Base-by-base conservation (phyloP, 2,113 vertebrate species). In the Taxidea taxus region DNA sequence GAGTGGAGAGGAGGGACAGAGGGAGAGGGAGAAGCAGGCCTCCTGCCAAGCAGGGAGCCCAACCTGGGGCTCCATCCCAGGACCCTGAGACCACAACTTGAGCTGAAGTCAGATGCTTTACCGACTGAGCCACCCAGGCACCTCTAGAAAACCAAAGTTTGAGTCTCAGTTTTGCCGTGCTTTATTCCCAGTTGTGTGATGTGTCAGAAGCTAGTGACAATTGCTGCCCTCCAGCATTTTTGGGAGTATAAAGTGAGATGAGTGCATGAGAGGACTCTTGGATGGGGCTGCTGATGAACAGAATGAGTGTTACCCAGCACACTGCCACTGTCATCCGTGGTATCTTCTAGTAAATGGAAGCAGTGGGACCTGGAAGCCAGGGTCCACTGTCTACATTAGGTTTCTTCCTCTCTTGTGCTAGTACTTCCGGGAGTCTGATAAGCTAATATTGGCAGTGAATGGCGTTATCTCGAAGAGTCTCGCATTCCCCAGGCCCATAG, bases 131-230 rank as follows among this genome's bases (percentile, higher is more conserved):
- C 66, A n/a, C 7, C 66, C 66, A 20, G 64, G 66, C 18, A 4
- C 66, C 66, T 18, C 66, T 62, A 72, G 77, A 81, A 82, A 90
- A 91, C 2, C 29, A 49, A 64, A 93, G 68, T 80, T 87, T 93
- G 20, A 90, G n/a, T 74, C n/a, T 82, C n/a, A 16, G 23, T 70
- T 96, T 83, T 87, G 49, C 39, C 34, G 5, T 62, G 49, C 7
- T 42, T 94, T 56, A 15, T 16, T 93, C 37, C 82, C 47, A 78
- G 72, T 68, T 60, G 78, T 34, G 85, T 47, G 37, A 16, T 75
- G 1, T 68, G 15, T 83, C 47, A 47, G 72, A 62, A 11, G 66
- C 88, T 44, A 47, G 13, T 85, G 70, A 21, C 1, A 27, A 0
- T 54, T 37, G 25, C 68, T 5, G 60, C 20, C 31, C 34, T 74